Evolutionary conservation across 1,140 invertebrate species (phyloP), one percentile per base, ranked within the genome.

Genomic region (Pseudomyrmex pallidus): DNA sequence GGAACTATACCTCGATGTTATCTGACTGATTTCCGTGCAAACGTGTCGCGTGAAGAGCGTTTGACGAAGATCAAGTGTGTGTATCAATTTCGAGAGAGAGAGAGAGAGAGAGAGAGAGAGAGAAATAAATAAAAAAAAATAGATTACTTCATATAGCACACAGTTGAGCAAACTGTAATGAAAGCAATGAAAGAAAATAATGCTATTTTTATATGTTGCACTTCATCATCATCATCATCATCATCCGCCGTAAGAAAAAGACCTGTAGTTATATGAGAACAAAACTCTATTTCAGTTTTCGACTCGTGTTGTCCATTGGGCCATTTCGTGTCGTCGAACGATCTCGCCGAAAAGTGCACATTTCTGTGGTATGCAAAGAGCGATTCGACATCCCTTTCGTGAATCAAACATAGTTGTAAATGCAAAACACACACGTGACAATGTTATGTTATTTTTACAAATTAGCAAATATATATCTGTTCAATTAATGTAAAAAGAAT

Each of bases 141-240:
- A 86, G 87, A 88, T 88, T 82, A 86, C 88, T 89, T 88, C 84
- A 86, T 82, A 89, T 88, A 89, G 74, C 74, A 86, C 74, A 76
- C 87, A 86, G 85, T 89, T 89, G 46, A 74, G 74, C 84, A 82
- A 89, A 87, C 87, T 89, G 82, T 88, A 86, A 88, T 78, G 74
- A 89, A 89, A 89, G 88, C 88, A 89, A 89, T 89, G 87, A 89
- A 88, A 89, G 87, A 89, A 87, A 88, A 88, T 83, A 85, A 89
- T 87, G 88, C 88, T 89, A 89, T 89, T 89, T 89, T 89, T 89
- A 89, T 89, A 89, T 89, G 88, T 89, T 89, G 87, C 87, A 85
- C 78, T 85, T 73, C 66, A 82, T 85, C 76, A 84, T 89, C 85
- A 74, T 88, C 87, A 74, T 35, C 35, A 84, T 35, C 35, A 84